Evolutionary conservation across 1,140 invertebrate species (phyloP).

Genomic region (Drosophila pseudoobscura): DNA sequence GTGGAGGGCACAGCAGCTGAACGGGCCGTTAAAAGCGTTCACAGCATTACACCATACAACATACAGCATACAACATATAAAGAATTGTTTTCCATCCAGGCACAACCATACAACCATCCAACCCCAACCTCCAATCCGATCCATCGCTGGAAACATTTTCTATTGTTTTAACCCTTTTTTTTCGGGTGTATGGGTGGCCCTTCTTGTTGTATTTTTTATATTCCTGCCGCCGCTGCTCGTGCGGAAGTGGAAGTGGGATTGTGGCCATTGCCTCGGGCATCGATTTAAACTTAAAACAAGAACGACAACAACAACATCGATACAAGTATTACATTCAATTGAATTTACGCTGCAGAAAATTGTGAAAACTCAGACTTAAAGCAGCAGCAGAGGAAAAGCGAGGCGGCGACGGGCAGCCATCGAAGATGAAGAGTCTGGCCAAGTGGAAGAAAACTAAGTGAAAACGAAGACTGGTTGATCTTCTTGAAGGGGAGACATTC

Average conservation of each 20-base stretch:
- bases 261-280: constrained; percentile 60
- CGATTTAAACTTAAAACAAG: constrained; percentile 61
- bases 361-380: constrained; percentile 19
- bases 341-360: constrained; percentile 46
- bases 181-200: constrained; percentile 7
- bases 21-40: constrained; percentile 72
- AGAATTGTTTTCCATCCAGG: constrained; percentile 56
- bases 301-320: neutral
- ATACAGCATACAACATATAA: constrained; percentile 66
- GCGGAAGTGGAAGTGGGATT: constrained; percentile 61
- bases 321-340: constrained; percentile 42
- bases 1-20: constrained; percentile 61
- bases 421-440: too few species aligned
- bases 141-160: constrained; percentile 57
- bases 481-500: too few species aligned
- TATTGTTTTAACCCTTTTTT: constrained; percentile 77
- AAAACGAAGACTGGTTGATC: too few species aligned
- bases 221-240: constrained; percentile 46
- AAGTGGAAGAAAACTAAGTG: too few species aligned
- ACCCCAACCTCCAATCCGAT: constrained; percentile 6
- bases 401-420: too few species aligned
- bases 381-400: neutral
- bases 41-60: constrained; percentile 58
- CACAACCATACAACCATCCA: neutral
- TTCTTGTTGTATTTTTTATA: constrained; percentile 40